Evolutionary conservation across 2,113 vertebrate species (phyloP).

Genomic region (Aramus guarauna): DNA sequence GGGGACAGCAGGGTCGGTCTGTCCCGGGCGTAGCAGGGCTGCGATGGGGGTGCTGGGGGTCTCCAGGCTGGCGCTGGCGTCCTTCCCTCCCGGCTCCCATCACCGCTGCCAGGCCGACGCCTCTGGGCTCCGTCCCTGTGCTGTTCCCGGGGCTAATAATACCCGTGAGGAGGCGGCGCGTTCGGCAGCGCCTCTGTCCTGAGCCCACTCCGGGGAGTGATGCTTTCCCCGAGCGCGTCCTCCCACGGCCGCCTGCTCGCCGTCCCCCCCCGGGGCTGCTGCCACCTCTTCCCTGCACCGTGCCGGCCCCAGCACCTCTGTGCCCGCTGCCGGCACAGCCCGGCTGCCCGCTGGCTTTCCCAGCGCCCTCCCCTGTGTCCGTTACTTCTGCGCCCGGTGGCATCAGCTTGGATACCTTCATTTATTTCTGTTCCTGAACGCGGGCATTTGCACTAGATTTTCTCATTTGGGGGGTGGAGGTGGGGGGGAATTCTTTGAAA

Average conservation of each 20-base stretch:
- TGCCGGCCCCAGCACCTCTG: neutral
- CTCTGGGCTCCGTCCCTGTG: neutral
- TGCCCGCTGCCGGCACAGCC: neutral
- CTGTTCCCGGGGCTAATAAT: neutral
- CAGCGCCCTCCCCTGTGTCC: accelerated
- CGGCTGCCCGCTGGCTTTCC: neutral
- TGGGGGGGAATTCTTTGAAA: neutral
- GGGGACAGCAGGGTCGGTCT: accelerated
- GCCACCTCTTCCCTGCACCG: accelerated
- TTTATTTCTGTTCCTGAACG: neutral
- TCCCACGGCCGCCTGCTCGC: neutral
- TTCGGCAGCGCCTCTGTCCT: neutral
- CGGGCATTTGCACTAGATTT: accelerated
- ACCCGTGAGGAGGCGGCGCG: neutral
- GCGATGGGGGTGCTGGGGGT: accelerated
- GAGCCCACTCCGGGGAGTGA: neutral
- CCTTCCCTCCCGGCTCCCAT: neutral
- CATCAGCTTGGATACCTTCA: neutral
- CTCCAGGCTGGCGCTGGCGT: neutral
- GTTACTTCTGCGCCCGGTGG: accelerated
- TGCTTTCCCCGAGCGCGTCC: neutral
- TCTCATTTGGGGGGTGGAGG: neutral
- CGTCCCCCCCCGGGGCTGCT: neutral
- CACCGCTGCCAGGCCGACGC: accelerated
- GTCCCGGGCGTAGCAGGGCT: accelerated